Evolutionary conservation across 2,797 vertebrate species (phyloP), one percentile per base, ranked within the genome.

Genomic region (Cephalopachus bancanus): DNA sequence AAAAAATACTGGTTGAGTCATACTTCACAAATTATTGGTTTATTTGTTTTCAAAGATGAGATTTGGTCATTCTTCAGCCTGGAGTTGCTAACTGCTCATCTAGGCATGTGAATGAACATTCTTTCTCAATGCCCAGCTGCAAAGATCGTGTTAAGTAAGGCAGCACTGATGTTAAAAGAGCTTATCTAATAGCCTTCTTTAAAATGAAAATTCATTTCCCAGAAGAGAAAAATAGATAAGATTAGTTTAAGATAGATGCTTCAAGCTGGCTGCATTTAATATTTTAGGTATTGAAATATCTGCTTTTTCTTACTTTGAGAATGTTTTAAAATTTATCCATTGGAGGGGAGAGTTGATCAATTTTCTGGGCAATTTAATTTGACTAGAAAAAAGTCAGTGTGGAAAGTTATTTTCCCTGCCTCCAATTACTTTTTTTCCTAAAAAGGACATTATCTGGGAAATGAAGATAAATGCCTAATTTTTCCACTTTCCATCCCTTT

Each of bases 121-220:
- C 59, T 30, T 75, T 60, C 16, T 88, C 44, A 89, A 3, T 1
- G 8, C 2, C 15, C 19, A 1, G 7, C 22, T 59, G 92, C 57
- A 49, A 95, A n/a, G 12, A 75, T 49, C 4, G 1, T 28, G 10
- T 49, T 72, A 60, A 62, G 8, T 44, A 79, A 57, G 80, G 44
- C 20, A 78, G 26, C 33, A 4, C 17, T 10, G 7, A 10, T 84
- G 59, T 79, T 79, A 71, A n/a, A 72, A 76, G 60, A 84, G 10
- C 33, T 89, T 76, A 60, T 33, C 26, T 55, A 60, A 37, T n/a
- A 30, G 30, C n/a, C 53, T 86, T 88, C 72, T 65, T 72, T 53
- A 84, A 86, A 83, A 17, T 96, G 85, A 83, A 95, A 85, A 69
- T 91, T 81, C 22, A 83, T 96, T 94, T 94, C 14, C 24, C 12